Conservation (phyloP, 1,140 invertebrate genomes). For the Drusus annulatus region DNA sequence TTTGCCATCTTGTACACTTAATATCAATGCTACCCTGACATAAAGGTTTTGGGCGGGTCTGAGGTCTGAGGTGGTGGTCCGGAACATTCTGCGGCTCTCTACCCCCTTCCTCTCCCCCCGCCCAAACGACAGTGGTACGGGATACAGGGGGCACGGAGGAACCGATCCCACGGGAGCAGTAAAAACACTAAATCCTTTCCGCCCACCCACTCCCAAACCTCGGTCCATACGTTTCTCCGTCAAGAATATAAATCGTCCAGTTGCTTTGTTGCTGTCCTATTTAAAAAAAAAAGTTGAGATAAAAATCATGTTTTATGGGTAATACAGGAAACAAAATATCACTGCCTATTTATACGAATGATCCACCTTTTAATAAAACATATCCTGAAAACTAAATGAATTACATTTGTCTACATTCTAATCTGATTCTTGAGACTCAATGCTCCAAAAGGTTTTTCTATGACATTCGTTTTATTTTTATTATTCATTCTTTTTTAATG, state of each 20-base stretch:
- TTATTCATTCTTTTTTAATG: no score
- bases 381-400: no score
- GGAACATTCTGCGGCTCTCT: conserved; percentile 10
- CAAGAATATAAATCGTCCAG: not conserved
- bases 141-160: not conserved
- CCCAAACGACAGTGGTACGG: no score
- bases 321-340: not conserved
- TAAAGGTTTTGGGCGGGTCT: conserved; percentile 2
- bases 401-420: no score
- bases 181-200: conserved; percentile 45
- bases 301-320: not conserved
- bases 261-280: not conserved
- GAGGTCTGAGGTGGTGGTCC: not conserved
- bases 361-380: no score
- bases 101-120: not conserved
- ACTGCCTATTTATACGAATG: not conserved
- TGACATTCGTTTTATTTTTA: no score
- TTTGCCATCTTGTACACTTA: no score
- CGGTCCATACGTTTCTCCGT: conserved; percentile 4
- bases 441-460: no score
- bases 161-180: conserved; percentile 20
- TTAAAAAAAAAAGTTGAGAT: conserved; percentile 7
- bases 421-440: no score
- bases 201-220: conserved; percentile 32
- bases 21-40: not conserved